Base-by-base conservation (phyloP, 2,797 vertebrate genomes). In the Pempheris klunzingeri region DNA sequence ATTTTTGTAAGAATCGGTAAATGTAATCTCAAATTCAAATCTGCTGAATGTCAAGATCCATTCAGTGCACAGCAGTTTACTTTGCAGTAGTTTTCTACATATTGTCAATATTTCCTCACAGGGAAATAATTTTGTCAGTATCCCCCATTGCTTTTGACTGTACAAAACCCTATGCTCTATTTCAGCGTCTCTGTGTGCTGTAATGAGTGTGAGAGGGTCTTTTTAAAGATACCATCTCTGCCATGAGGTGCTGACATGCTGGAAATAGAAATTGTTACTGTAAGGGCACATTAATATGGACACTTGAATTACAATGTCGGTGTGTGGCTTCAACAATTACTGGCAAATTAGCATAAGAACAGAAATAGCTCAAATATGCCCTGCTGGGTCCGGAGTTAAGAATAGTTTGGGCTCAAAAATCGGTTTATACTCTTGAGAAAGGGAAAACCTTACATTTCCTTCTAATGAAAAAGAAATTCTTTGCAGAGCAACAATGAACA, bases 291-390 rank as follows among this genome's bases (percentile, higher is more conserved):
- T 92, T 93, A 87, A 90, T 90, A 90, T 87, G 87, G 87, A 90
- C 89, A 92, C 84, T 89, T 88, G 74, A 86, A 92, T 90, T 87
- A 78, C 82, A 85, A 63, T 91, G 89, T 83, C 74, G 64, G 74
- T 83, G 82, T 88, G 85, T 84, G 77, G 85, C 87, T 87, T 88
- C 86, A 84, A 84, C 85, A 92, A 93, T 93, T 92, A 93, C 84
- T 85, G 84, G 78, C 26, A 87, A 90, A 94, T 94, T 93, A 87
- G 85, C 92, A 93, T 90, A 84, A 87, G 87, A 89, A 90, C 91
- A 92, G 88, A 93, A 94, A 93, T 91, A 90, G 84, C 75, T 72
- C 69, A 77, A 84, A 85, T 86, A 69, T 89, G 78, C 77, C 80
- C 90, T 70, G 77, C 83, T 89, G 86, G 70, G 84, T 76, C 62